phyloP scores from a whole-genome alignment of 2,797 vertebrate species.

The Poecilia gillii region DNA sequence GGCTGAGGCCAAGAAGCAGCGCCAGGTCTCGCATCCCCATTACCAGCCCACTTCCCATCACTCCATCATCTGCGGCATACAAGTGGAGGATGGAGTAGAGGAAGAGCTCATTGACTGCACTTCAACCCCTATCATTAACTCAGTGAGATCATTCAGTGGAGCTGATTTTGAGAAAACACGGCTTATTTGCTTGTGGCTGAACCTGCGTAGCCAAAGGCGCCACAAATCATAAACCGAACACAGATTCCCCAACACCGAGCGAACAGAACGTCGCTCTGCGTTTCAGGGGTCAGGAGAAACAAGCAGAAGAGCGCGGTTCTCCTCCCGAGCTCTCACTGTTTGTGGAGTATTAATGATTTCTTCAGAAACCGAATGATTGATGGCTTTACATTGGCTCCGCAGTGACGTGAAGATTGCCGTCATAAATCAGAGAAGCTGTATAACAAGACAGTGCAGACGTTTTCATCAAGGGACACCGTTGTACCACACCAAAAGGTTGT shows the following conservation, averaged over 20 bases:
- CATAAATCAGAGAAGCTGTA: slow-evolving; percentile 62
- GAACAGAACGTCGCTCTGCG: slow-evolving; percentile 21
- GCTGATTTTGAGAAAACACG: slow-evolving; percentile 56
- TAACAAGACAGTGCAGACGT: slow-evolving; percentile 50
- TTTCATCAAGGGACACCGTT: slow-evolving; percentile 51
- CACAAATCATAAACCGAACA: slow-evolving; percentile 55
- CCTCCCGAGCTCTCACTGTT: slow-evolving; percentile 25
- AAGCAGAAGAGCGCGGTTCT: slow-evolving; percentile 16
- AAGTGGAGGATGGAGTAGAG: slow-evolving; percentile 19
- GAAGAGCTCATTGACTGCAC: slow-evolving; percentile 42
- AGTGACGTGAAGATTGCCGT: slow-evolving; percentile 55
- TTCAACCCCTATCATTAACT: slow-evolving; percentile 69
- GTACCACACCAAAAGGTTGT: slow-evolving; percentile 45
- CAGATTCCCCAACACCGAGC: slow-evolving; percentile 32
- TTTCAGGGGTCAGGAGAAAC: slow-evolving; percentile 29
- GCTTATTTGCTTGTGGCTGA: slow-evolving; percentile 58
- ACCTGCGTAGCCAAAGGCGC: slow-evolving; percentile 58
- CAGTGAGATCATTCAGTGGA: slow-evolving; percentile 61
- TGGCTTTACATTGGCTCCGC: slow-evolving; percentile 54
- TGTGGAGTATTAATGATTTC: slow-evolving; percentile 43
- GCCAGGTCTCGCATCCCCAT: slow-evolving; percentile 21
- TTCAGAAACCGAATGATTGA: slow-evolving; percentile 61
- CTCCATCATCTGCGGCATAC: slow-evolving; percentile 54
- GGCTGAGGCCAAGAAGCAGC: slow-evolving; percentile 57
- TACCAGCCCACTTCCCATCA: slow-evolving; percentile 43